Percentiles rank a stretch among this genome's conserved stretches.
These are phyloP conservation scores for Ptilodon capucinus DNA, from an alignment of 2,888 invertebrate genomes.

Conservation along the genomic window DNA sequence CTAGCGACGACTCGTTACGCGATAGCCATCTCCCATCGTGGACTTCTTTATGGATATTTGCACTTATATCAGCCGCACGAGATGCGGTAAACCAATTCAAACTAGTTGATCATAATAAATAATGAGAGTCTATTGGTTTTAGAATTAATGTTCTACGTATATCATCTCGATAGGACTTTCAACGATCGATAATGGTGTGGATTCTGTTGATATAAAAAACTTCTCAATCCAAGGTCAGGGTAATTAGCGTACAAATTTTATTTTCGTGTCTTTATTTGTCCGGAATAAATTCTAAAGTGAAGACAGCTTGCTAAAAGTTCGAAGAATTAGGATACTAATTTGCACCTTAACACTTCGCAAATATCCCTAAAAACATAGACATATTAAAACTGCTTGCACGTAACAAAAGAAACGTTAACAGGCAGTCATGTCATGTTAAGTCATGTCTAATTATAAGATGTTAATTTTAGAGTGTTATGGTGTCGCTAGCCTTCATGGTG, in stretches of 20 bases:
- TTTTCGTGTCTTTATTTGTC: background rate
- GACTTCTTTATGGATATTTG: conserved; percentile 69
- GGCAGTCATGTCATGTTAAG: too few species aligned
- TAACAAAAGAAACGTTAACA: background rate
- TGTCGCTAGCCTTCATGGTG: conserved; percentile 51
- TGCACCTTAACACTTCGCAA: too few species aligned
- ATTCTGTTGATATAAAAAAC: too few species aligned
- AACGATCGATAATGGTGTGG: too few species aligned
- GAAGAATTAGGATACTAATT: too few species aligned
- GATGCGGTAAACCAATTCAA: conserved; percentile 64
- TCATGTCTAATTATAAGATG: conserved; percentile 14
- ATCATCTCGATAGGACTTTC: background rate
- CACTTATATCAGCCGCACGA: conserved; percentile 60
- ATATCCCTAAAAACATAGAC: too few species aligned
- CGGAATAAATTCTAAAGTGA: conserved; percentile 18
- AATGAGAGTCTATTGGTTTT: conserved; percentile 3
- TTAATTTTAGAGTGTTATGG: conserved; percentile 50
- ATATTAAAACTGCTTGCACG: conserved; percentile 12
- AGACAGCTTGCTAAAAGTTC: too few species aligned
- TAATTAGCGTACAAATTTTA: background rate
- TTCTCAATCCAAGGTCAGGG: background rate
- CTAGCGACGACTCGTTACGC: conserved; percentile 64
- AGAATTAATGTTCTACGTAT: background rate
- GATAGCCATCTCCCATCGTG: conserved; percentile 63
- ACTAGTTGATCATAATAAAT: conserved; percentile 45